Percentiles rank a stretch among this genome's conserved stretches.
phyloP scores from a whole-genome alignment of 1,140 invertebrate genomes.

The Drosophila elegans region DNA sequence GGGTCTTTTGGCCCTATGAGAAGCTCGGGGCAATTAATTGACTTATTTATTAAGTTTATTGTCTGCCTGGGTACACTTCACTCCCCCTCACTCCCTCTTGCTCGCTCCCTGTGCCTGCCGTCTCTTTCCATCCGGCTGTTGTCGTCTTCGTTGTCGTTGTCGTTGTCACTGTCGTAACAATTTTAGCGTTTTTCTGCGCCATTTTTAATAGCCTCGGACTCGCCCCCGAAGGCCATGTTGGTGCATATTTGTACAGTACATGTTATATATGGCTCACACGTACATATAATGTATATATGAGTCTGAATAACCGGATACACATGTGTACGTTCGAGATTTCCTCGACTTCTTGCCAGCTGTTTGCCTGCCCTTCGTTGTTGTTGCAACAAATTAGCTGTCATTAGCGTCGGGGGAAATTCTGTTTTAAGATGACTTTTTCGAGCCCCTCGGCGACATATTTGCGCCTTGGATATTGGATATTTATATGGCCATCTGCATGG shows the following conservation, averaged over 20 bases:
- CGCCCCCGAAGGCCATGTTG: constrained; percentile 53
- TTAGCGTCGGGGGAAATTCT: constrained; percentile 79
- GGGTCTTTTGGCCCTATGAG: constrained; percentile 48
- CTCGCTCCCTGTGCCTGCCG: constrained; percentile 16
- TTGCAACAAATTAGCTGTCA: constrained; percentile 76
- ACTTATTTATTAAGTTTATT: constrained; percentile 83
- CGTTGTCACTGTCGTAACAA: constrained; percentile 58
- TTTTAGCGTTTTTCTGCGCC: constrained; percentile 76
- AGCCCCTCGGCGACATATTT: constrained; percentile 41
- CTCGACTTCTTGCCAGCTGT: constrained; percentile 9
- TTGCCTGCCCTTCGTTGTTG: constrained; percentile 8
- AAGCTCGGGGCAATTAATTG: constrained; percentile 71
- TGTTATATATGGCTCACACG: constrained; percentile 5
- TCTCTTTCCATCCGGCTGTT: constrained; percentile 19
- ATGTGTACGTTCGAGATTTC: constrained; percentile 40
- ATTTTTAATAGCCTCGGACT: constrained; percentile 79
- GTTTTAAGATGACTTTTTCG: constrained; percentile 75
- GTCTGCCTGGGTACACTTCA: constrained; percentile 36
- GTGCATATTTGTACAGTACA: constrained; percentile 44
- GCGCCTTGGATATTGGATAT: constrained; percentile 29
- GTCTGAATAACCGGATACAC: neutral
- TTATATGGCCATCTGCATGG: constrained; percentile 32
- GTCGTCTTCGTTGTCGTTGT: constrained; percentile 26
- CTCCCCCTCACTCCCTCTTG: neutral
- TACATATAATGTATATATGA: constrained; percentile 5